Evolutionary conservation across 2,113 vertebrate species (phyloP), one percentile per base, ranked within the genome.

Genomic region (Suncus etruscus): DNA sequence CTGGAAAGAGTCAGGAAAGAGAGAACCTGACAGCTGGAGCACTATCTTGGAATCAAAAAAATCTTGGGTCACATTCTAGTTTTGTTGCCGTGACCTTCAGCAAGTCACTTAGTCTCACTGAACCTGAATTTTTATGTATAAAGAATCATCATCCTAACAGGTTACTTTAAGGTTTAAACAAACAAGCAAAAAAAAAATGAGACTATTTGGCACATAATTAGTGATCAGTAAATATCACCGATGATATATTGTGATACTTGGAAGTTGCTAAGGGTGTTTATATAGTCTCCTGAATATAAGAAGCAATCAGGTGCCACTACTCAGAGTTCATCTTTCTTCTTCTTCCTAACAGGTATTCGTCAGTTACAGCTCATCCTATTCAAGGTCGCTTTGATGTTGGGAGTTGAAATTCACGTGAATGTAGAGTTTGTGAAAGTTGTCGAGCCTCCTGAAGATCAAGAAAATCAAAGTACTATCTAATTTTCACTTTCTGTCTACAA

Each of bases 321-420:
- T 15, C 11, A 91, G 25, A 1, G 3, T 27, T 45, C 25, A 1
- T 24, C 50, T 73, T 45, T 79, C 47, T 25, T 24, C 31, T 50
- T 25, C 50, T 80, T 25, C 81, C 86, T 89, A 39, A 39, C 94
- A 99, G 99, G 99, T 97, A 99, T 99, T 96, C 98, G 98, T 87
- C 99, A 99, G 93, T 98, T 99, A 86, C 99, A 99, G 81, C 98
- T 99, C 78, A 99, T 99, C 95, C 98, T 99, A 11, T 98, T 99
- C 97, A 99, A 99, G 97, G 97, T 99, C 39, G 98, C 99, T 51
- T 97, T 99, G 88, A 96, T 99, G 32, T 89, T 99, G n/a, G 99
- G 98, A 27, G 98, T 99, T 1, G 99, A 99, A 97, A 98, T 99
- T 95, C 99, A 99, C 0, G 98, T 99, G 97, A 99, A 99, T 27